Evolutionary conservation across 2,797 vertebrate species (phyloP), one percentile per base, ranked within the genome.

Genomic region (Sparus aurata): DNA sequence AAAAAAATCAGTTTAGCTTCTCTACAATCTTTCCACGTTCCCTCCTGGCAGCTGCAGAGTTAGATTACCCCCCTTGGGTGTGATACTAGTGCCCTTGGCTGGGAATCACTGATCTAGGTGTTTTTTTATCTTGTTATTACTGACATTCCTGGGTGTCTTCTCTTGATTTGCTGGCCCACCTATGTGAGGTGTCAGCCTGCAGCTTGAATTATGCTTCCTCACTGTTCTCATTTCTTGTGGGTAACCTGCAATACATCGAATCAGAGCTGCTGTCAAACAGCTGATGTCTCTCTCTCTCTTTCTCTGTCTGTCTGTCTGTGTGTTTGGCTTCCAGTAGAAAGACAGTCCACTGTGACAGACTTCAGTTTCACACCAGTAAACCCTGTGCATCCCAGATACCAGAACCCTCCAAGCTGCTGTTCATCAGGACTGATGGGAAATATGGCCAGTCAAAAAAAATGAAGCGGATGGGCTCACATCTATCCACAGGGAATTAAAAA

Each of bases 361-460:
- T 72, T 89, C 77, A 72, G 88, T 82, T 87, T 88, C 82, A 79
- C 83, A 50, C 63, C 83, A 75, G 46, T 68, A 61, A 84, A 76
- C 80, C 75, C 64, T 13, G 50, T 22, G 17, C 55, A 71, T 79
- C 61, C 49, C 3, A 66, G 67, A 80, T 25, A 77, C 52, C 69
- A 78, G 66, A 79, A 67, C 68, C 64, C 65, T 79, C 65, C 57
- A 45, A 38, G 70, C 58, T 79, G 83, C 88, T 69, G 45, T 69
- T 69, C 71, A 75, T 88, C 77, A 72, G 43, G 30, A 55, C 16
- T 82, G 22, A 54, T 67, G 73, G 75, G 69, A 85, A 82, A 87
- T 70, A 71, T 22, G 58, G 59, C 60, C 69, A 68, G 73, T 83
- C 58, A 79, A 72, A 79, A 81, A 81, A 79, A 84, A 13, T 38